Base-by-base conservation (phyloP, 1,140 invertebrate species). In the Zaprionus ghesquierei region DNA sequence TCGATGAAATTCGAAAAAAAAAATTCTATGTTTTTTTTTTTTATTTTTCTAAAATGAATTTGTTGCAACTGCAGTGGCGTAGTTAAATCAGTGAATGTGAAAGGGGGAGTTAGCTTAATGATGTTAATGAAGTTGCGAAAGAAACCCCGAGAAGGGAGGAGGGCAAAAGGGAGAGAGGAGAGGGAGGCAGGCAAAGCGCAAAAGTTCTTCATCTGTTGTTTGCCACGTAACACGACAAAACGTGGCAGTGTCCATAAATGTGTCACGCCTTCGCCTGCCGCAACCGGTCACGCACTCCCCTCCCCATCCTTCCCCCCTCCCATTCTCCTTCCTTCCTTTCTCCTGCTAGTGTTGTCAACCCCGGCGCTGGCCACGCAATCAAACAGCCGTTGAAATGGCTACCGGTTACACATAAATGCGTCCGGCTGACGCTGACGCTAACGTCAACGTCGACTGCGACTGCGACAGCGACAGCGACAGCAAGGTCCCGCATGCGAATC, bases 371-470 rank as follows among this genome's bases (percentile, higher is more conserved):
- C 20, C 35, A 63, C 68, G 58, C 77, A 85, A 86, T 86, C 81
- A 86, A 80, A 86, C 60, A 68, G 71, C 71, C 79, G 82, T 79
- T 77, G 69, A 87, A 87, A 87, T 87, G 84, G 84, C 82, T 86
- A 86, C 82, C 82, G 82, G 82, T 86, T 87, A 81, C 82, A 87
- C 84, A 89, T 89, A 82, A 41, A 87, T 81, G 81, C 77, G 69
- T 87, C 79, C 82, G 70, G 72, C 35, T 41, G 35, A 41, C 35
- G 35, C n/a, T n/a, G 6, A 33, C 62, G 56, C 55, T 53, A 29
- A 61, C 27, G 20, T 50, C 13, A 44, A 53, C 9, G 20, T 15
- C 50, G 23, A 49, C 66, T n/a, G 46, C 38, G 38, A 50, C 27
- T 29, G 49, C 25, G 51, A 46, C 9, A 10, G 25, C 50, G 23